Evolutionary conservation across 1,140 invertebrate species (phyloP), one percentile per base, ranked within the genome.

Genomic region (Platorchestia sp.): DNA sequence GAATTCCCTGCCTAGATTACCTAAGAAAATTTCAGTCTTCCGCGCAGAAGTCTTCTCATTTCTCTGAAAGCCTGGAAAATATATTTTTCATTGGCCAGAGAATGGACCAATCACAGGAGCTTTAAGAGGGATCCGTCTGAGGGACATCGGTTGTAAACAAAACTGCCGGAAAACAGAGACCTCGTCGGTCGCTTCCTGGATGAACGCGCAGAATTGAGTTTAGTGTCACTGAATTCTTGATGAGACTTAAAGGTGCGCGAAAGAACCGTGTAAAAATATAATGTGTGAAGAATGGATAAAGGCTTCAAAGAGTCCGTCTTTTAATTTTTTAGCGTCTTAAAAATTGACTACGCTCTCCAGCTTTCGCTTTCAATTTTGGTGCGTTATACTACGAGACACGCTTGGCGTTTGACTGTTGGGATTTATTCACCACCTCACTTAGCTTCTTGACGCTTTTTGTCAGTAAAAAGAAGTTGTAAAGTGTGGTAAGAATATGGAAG

Each of bases 21-120:
- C 14, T 75, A 75, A 75, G 59, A 75, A 75, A 75, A 75, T 75
- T 75, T 75, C 59, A 75, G 59, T 51, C 59, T 75, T 75, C 59
- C 7, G 14, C 27, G 59, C 36, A 36, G 59, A 22, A 14, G 59
- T 22, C 59, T 75, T 75, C 59, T 75, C 59, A 75, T 75, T 75
- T 75, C 14, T 75, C 59, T 22, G 59, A 75, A 27, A 75, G 59
- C 59, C 59, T 75, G 59, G 59, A 75, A 75, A 75, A 75, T 75
- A 75, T 75, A 75, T 75, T 75, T 75, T 75, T 75, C 59, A 75
- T 75, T 75, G 59, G 59, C 59, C 59, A 75, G 59, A 75, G 59
- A 75, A 75, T 75, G 59, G 59, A 75, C 59, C 59, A 75, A 75
- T 75, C 59, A 75, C 10, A 75, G 59, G 27, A 27, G 59, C 59